These are phyloP conservation scores for Eilema griseolum DNA, from an alignment of 2,888 invertebrate genomes.

Conservation along the genomic window DNA sequence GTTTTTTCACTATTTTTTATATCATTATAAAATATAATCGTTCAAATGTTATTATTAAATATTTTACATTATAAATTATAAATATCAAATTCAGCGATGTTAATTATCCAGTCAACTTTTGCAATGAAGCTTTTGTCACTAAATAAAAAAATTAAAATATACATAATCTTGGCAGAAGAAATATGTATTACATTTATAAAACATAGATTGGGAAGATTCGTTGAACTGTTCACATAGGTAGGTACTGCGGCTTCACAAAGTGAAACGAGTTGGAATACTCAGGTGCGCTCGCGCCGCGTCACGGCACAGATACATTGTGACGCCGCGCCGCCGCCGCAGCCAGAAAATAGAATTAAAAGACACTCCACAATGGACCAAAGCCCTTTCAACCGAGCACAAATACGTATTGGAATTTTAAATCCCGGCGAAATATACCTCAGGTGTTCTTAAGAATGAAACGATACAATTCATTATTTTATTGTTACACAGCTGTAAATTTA, in stretches of 20 bases:
- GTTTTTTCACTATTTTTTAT: too few species aligned
- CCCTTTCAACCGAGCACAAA: constrained; percentile 72
- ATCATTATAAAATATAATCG: too few species aligned
- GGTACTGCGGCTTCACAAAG: constrained; percentile 72
- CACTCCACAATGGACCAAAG: constrained; percentile 76
- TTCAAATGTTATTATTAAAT: too few species aligned
- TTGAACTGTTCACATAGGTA: constrained; percentile 44
- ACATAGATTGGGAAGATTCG: constrained; percentile 31
- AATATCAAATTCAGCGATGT: too few species aligned
- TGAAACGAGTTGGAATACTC: constrained; percentile 76
- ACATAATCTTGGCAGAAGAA: neutral
- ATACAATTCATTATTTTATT: constrained; percentile 46
- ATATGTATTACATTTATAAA: neutral
- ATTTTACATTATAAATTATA: too few species aligned
- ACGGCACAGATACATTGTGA: constrained; percentile 70
- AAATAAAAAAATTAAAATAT: neutral
- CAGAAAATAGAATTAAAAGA: constrained; percentile 80
- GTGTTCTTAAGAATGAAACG: constrained; percentile 54
- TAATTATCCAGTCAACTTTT: too few species aligned
- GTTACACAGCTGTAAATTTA: constrained; percentile 26
- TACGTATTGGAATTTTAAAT: constrained; percentile 72
- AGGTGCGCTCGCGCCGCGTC: constrained; percentile 70
- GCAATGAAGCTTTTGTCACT: neutral
- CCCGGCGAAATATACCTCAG: constrained; percentile 55
- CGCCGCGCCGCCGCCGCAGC: constrained; percentile 60